These are phyloP conservation scores for Argyra leucocephala DNA, from an alignment of 2,888 invertebrate species.

Conservation along the genomic window DNA sequence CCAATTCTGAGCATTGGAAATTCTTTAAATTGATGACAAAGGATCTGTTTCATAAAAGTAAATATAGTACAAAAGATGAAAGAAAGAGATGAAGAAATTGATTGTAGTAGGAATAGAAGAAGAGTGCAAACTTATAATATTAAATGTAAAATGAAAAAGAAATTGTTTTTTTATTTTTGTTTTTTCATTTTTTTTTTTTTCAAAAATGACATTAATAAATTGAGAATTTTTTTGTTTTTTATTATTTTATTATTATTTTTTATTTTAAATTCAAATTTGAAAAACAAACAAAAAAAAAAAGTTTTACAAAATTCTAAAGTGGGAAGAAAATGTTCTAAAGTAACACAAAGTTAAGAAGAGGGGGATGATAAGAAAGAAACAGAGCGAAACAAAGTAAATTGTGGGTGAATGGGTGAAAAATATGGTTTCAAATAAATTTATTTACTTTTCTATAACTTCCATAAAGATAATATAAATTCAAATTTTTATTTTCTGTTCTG, in stretches of 20 bases:
- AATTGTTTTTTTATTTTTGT: too few species aligned
- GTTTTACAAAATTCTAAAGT: neutral
- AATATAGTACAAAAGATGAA: neutral
- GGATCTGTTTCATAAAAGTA: constrained; percentile 1
- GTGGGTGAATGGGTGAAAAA: neutral
- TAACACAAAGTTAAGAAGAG: neutral
- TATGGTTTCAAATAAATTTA: constrained; percentile 6
- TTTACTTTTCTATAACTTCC: neutral
- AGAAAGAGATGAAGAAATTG: neutral
- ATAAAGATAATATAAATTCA: neutral
- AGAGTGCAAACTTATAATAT: neutral
- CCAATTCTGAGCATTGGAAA: constrained; percentile 4
- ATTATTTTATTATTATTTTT: neutral
- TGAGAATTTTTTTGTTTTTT: neutral
- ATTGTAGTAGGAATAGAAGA: neutral
- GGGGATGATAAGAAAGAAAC: neutral
- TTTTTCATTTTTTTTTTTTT: too few species aligned
- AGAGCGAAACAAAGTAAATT: neutral
- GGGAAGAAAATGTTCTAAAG: too few species aligned
- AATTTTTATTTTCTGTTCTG: neutral
- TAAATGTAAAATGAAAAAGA: neutral
- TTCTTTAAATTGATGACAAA: constrained; percentile 6
- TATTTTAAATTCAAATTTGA: neutral
- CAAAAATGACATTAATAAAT: constrained; percentile 6
- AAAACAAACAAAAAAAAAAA: neutral